Conservation (phyloP, 2,888 invertebrate species). For the Callosobruchus maculatus region DNA sequence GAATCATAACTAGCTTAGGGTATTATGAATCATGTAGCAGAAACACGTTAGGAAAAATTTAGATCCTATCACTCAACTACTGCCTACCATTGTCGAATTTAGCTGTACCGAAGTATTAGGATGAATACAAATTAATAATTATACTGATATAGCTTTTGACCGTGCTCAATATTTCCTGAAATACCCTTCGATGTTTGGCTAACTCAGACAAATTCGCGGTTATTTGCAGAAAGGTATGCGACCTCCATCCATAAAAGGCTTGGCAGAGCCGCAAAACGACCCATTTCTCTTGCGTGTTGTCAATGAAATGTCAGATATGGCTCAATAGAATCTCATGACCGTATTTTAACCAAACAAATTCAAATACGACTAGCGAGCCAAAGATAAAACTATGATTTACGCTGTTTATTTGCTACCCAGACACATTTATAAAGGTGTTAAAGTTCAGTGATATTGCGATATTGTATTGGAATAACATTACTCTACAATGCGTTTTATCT, state of each 20-base stretch:
- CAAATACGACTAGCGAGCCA: neutral
- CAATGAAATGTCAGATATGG: neutral
- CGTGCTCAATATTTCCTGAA: too few relatives aligned
- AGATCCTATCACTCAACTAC: too few relatives aligned
- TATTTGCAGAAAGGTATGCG: neutral
- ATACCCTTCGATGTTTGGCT: too few relatives aligned
- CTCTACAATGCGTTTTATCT: neutral
- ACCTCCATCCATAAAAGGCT: too few relatives aligned
- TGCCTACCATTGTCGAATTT: too few relatives aligned
- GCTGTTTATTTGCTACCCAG: slow-evolving; percentile 2
- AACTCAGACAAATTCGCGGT: too few relatives aligned
- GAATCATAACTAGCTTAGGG: too few relatives aligned
- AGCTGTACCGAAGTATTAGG: too few relatives aligned
- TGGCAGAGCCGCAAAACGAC: neutral
- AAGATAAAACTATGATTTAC: slow-evolving; percentile 10
- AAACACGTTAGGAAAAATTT: too few relatives aligned
- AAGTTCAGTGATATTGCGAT: slow-evolving; percentile 12
- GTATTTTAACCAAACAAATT: neutral
- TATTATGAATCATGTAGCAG: too few relatives aligned
- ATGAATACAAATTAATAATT: too few relatives aligned
- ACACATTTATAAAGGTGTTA: slow-evolving; percentile 8
- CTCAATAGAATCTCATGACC: neutral
- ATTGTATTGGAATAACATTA: slow-evolving; percentile 1
- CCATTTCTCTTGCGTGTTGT: neutral
- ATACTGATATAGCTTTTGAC: too few relatives aligned